Base-by-base conservation (phyloP, 2,797 vertebrate species). In the Centroberyx gerrardi region DNA sequence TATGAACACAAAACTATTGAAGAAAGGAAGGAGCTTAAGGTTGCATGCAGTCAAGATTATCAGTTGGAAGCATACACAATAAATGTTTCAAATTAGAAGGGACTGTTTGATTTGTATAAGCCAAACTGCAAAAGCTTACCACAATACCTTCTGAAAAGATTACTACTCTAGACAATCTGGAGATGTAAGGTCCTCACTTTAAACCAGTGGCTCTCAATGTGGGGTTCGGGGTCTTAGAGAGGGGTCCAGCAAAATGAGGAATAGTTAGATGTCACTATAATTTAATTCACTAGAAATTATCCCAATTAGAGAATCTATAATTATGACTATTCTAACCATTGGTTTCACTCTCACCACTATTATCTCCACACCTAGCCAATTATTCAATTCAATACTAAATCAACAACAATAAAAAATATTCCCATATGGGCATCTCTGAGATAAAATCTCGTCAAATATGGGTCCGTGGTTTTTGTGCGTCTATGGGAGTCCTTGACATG, bases 401-500 rank as follows among this genome's bases (percentile, higher is more conserved):
- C 38, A 40, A 13, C 28, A 67, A 10, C 44, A 60, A 8, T 22
- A 44, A 22, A 56, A 58, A 29, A 13, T 22, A 33, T 17, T 7
- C 60, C 66, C 49, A 13, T 38, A 42, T 46, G 60, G 2, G 22
- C 13, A 38, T 36, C 64, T 13, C n/a, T 22, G 27, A 36, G 44
- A 48, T 27, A 10, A 59, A 68, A 9, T 51, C 33, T 28, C 58
- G 12, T 27, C 38, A n/a, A 18, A 0, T n/a, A 4, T 5, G 48
- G 17, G 48, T 18, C 8, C 8, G 33, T 18, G 17, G 33, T 6
- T n/a, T 17, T 2, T 75, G 72, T 78, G 76, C 66, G 75, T 72
- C 49, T 65, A 2, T n/a, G 46, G 28, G 64, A 63, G 17, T 76
- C 56, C 38, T 75, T 40, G 28, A 58, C 48, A 58, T 69, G 76